Base-by-base conservation (phyloP, 2,888 invertebrate genomes). In the Napeogenes sylphis region DNA sequence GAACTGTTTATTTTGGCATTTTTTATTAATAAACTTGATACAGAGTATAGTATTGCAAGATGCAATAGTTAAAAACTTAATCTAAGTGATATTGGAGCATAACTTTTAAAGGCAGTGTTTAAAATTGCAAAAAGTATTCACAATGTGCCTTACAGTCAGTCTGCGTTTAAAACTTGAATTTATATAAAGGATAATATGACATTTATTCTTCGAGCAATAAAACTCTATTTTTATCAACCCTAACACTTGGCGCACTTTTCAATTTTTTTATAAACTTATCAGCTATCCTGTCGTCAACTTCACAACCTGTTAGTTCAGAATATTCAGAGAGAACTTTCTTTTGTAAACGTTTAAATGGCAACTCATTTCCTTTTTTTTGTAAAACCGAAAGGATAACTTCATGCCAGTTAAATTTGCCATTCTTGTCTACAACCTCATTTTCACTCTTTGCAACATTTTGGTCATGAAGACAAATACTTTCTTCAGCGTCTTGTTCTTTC, bases 281-380 rank as follows among this genome's bases (percentile, higher is more conserved):
- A 58, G 92, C 85, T 72, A 94, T 92, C 75, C 94, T 94, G 68
- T 93, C 93, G 64, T 92, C 86, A 4, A 92, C 83, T 58, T 92
- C 92, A 55, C 82, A 74, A 1, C 90, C 85, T 30, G 92, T 91
- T 35, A 85, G 83, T 72, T 90, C 88, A 45, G 87, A 78, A 67
- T 94, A 95, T 71, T 93, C 94, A 56, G 92, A 91, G 2, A 94
- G 76, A 6, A 96, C 93, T 84, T 95, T 96, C 78, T 95, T 95
- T 72, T 94, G 93, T 21, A 97, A 83, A 73, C 95, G 94, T 75
- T 94, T 95, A 62, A 95, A 78, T 0, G 93, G 91, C 54, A 96
- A 87, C 73, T 94, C 94, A 69, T 94, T 93, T 4, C 92, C 92
- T 73, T 89, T 89, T 57, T 90, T 86, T 65, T 89, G 75, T 61